phyloP scores from a whole-genome alignment of 2,797 vertebrate species.

The Periparus ater region DNA sequence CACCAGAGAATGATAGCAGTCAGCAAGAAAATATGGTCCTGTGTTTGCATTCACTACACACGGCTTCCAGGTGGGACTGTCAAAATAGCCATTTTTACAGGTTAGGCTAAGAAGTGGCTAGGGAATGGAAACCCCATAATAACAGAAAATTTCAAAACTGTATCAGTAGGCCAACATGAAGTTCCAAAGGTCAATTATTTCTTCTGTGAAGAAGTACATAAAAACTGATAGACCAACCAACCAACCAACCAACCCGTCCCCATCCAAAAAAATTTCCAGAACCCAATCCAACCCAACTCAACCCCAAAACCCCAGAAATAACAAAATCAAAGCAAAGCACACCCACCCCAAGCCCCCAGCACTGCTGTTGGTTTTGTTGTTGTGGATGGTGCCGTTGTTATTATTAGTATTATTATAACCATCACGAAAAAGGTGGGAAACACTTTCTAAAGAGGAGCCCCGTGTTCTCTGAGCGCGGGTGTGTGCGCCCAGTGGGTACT shows the following conservation, averaged over 20 bases:
- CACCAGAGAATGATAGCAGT: not conserved
- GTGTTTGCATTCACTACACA: not conserved
- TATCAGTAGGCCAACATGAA: too few species aligned
- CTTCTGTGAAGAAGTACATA: not conserved
- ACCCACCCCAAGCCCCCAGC: fast-evolving
- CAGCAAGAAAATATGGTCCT: not conserved
- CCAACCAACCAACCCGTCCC: not conserved
- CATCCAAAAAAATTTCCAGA: not conserved
- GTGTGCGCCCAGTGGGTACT: not conserved
- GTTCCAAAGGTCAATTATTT: not conserved
- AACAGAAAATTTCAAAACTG: not conserved
- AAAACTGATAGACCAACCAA: not conserved
- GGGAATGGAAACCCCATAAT: not conserved
- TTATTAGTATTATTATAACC: not conserved
- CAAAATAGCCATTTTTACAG: not conserved
- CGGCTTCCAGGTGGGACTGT: not conserved
- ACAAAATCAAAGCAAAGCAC: not conserved
- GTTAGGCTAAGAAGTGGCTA: not conserved
- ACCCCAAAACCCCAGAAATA: not conserved
- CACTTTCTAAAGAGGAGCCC: fast-evolving
- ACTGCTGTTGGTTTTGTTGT: not conserved
- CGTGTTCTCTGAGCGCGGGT: fast-evolving
- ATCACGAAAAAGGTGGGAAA: fast-evolving
- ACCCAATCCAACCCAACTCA: not conserved
- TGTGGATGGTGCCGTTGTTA: too few species aligned